Base-by-base conservation (phyloP, 2,113 vertebrate species). In the Todiramphus saurophagus region DNA sequence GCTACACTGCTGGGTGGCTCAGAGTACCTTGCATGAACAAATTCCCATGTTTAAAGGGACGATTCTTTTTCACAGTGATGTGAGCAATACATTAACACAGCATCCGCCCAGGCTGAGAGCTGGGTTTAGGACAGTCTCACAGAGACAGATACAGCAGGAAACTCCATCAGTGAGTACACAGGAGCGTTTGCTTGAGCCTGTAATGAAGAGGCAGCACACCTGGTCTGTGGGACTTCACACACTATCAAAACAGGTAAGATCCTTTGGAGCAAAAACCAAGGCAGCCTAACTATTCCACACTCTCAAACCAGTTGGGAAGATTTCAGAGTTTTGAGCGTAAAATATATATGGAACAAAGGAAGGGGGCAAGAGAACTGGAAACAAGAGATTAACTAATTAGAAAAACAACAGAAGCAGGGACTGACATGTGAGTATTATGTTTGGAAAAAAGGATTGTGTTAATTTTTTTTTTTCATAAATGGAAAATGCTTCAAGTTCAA, bases 401-500 rank as follows among this genome's bases (percentile, higher is more conserved):
- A 90, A 96, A 97, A 96, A 92, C 94, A 97, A 64, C 89, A 97
- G 90, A 96, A 95, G 89, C 64, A 95, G 90, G 94, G 44, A 74
- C 46, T 89, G 66, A 94, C 48, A 88, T 53, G 76, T 87, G 83
- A 98, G 88, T 95, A 97, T 86, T 97, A 64, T 79, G 96, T 97
- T 97, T 97, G 80, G 78, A 89, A 56, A 95, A 56, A 96, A 92
- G 68, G 48, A 73, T 90, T 97, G 97, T 96, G 55, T 72, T 83
- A 84, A 30, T 60, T 74, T 21, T 56, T 51, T 87, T 53, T 63
- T 78, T 81, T 96, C 62, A 81, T 91, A 97, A 96, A 97, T 96
- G 94, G 95, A 97, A 98, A 98, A 95, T 94, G 35, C 82, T 94
- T 97, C 73, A 92, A 96, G 77, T 95, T 96, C 87, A 94, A 97